Evolutionary conservation across 2,797 vertebrate genomes (phyloP).

Genomic region (Enteromius mattozi): DNA sequence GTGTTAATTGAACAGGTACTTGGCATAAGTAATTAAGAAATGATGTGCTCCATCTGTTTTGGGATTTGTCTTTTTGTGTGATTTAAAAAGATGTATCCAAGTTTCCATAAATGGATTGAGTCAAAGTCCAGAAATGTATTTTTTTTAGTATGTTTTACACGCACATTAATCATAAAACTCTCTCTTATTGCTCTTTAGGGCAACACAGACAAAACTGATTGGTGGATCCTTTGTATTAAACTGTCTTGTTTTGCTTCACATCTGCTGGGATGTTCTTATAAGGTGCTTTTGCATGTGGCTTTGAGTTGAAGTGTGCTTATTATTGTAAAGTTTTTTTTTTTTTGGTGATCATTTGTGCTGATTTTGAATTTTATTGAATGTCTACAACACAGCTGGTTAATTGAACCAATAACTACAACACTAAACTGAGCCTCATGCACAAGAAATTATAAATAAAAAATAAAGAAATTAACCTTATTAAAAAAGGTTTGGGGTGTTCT

Average conservation of each 20-base stretch:
- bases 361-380: neutral
- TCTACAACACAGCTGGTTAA: neutral
- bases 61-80: slow-evolving; percentile 1
- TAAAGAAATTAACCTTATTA: neutral
- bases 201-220: neutral
- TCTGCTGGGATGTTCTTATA: slow-evolving; percentile 2
- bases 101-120: neutral
- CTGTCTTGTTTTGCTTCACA: neutral
- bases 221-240: neutral
- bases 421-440: neutral
- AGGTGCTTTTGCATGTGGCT: neutral
- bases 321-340: neutral
- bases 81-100: slow-evolving; percentile 7
- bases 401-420: neutral
- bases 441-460: neutral
- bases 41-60: slow-evolving; percentile 19
- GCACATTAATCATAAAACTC: slow-evolving; percentile 20
- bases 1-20: neutral
- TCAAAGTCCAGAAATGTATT: slow-evolving; percentile 2
- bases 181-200: neutral
- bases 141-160: slow-evolving; percentile 2
- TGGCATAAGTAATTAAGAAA: neutral
- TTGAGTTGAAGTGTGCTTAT: neutral
- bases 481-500: neutral
- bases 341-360: neutral